Evolutionary conservation across 2,797 vertebrate genomes (phyloP), one percentile per base, ranked within the genome.

Genomic region (Heteromormyrus szaboi): DNA sequence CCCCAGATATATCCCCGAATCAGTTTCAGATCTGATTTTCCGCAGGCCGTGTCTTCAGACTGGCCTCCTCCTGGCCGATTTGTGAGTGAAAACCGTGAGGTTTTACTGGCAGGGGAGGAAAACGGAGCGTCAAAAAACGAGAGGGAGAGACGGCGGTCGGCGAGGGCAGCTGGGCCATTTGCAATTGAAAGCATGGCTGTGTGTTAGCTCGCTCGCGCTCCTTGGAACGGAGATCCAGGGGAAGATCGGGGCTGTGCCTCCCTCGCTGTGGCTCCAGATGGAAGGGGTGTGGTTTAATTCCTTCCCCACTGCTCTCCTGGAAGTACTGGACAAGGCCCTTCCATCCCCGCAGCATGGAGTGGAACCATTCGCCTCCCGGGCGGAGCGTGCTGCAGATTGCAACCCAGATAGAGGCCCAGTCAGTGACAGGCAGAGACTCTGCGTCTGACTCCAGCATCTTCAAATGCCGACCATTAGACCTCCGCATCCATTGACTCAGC

Each of bases 181-280:
- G 84, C 84, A 87, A 14, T 65, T 46, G 54, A 62, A 48, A 46
- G 48, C 41, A 37, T 0, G 76, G 14, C 5, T 59, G 72, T 29
- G 33, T 7, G 8, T n/a, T 11, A 7, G 72, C 72, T 17, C 12
- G n/a, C 53, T 25, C 19, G 37, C 9, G n/a, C 14, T 51, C 33
- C 33, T 56, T 53, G 44, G 54, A 87, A 33, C 9, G 41, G 19
- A 48, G 54, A 44, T 19, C 19, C 33, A 87, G 56, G 54, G n/a
- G 56, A 87, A 46, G 54, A 37, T 59, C 4, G 44, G 37, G 50
- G 8, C 50, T 37, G 29, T 2, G 37, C 11, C 33, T 46, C 81
- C 29, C 62, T 83, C 68, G 86, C 59, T 53, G 90, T 37, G 83
- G 88, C 87, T 91, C 91, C 91, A 93, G 90, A 93, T 93, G 91